Conservation (phyloP, 2,797 vertebrate genomes). For the Anguilla megastoma region DNA sequence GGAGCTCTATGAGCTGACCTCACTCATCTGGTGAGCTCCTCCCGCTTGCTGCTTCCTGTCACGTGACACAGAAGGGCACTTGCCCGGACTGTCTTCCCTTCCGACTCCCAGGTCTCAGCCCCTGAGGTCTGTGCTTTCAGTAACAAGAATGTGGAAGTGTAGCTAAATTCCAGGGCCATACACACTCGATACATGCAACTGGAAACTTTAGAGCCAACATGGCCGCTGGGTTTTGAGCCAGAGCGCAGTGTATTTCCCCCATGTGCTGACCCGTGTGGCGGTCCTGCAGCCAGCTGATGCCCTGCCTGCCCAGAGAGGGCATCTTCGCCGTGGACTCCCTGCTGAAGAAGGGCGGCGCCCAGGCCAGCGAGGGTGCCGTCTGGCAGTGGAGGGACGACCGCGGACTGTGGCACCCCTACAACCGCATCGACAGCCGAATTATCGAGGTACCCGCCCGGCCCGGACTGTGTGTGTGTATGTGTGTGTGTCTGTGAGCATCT, state of each 20-base stretch:
- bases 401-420: conserved; percentile 98
- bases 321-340: conserved; percentile 98
- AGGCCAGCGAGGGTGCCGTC: conserved; percentile 95
- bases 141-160: background rate
- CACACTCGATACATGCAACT: background rate
- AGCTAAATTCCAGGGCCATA: background rate
- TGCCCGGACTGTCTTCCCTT: background rate
- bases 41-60: background rate
- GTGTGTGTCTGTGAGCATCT: conserved; percentile 29
- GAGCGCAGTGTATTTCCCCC: background rate
- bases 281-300: conserved; percentile 90
- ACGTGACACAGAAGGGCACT: background rate
- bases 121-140: background rate
- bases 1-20: conserved; percentile 97
- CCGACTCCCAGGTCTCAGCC: background rate
- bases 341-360: conserved; percentile 97
- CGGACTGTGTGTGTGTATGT: background rate
- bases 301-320: conserved; percentile 96
- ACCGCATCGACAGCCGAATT: conserved; percentile 98
- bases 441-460: conserved; percentile 83
- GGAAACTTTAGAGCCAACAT: background rate
- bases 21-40: conserved; percentile 90
- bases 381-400: conserved; percentile 99
- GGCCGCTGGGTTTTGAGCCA: background rate
- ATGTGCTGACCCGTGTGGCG: background rate